Evolutionary conservation across 2,888 invertebrate species (phyloP), one percentile per base, ranked within the genome.

Genomic region (Drosophila subquinaria): DNA sequence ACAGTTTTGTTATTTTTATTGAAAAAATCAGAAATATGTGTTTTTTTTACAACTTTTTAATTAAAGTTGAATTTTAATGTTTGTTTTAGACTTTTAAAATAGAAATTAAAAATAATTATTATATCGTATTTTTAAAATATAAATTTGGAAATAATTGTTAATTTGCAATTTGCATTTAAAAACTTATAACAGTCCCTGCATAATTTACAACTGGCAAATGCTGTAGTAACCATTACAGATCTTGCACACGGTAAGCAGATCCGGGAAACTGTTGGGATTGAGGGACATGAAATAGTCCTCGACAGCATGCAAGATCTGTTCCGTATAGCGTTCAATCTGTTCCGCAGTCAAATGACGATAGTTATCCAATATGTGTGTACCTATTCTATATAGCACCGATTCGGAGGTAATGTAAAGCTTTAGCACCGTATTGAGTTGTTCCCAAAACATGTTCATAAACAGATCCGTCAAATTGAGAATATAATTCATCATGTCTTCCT

Each of bases 341-440:
- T 36, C 17, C 9, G 11, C 2, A 0, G 30, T 15, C 4, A 27
- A 5, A 0, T 15, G 0, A 0, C 5, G 0, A 20, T 66, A 88
- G 0, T 78, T 60, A 0, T 61, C 13, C 45, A 81, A 11, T 27
- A 89, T 69, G 1, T 57, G 20, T 17, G 20, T 35, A 8, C 87
- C 27, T 3, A 90, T 81, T 17, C 62, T 64, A 55, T 68, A 87
- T 3, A 91, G 64, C 36, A 91, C 76, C 8, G 81, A 79, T 67
- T 91, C 91, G 0, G 90, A 71, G 2, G 82, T 45, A 17, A 91
- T 82, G 43, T 43, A 81, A 23, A 80, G 64, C 33, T 50, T 45
- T 8, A 90, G 56, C 36, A 45, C n/a, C 2, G 20, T 6, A 5
- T 69, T 45, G 4, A 90, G 57, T 0, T 78, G 52, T 0, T 73